Evolutionary conservation across 1,140 invertebrate species (phyloP), one percentile per base, ranked within the genome.

Genomic region (Aphaenogaster ashmeadi): DNA sequence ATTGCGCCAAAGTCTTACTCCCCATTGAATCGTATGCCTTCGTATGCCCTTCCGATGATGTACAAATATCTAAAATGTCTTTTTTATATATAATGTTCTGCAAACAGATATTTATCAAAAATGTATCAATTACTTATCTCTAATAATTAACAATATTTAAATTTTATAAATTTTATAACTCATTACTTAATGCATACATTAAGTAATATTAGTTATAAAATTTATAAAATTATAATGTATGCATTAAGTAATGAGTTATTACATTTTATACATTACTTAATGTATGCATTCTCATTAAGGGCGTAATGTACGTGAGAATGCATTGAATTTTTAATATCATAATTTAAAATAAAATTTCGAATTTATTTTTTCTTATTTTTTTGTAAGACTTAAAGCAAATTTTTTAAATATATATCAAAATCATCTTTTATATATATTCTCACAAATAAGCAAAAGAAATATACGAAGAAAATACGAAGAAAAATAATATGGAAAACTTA

Each of bases 1-100:
- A 83, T 83, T 58, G 21, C 66, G 15, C n/a, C 41, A n/a, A 74
- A 47, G 27, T 41, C 47, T 74, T 83, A 15, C 38, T 83, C 54
- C 27, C 69, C 27, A 13, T 83, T 74, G 27, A 72, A 38, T 38
- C 66, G 13, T 27, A 27, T 27, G 27, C 27, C 27, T 27, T 27
- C 27, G 27, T 38, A 47, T 47, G 21, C 52, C 36, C 11, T 83
- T 58, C 8, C 21, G n/a, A 83, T 21, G 47, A 75, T 33, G 54
- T 41, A 44, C 41, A 21, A 27, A 5, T 64, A n/a, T 3, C 11
- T n/a, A 21, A 79, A 50, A 36, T n/a, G 2, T 64, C 3, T 18
- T 5, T 13, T 9, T 67, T 47, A 5, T 27, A 6, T 18, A 8
- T 50, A 50, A 50, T 8, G 13, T 7, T 47, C 6, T 41, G 27